phyloP scores from a whole-genome alignment of 2,113 vertebrate genomes.

The Octodon degus region DNA sequence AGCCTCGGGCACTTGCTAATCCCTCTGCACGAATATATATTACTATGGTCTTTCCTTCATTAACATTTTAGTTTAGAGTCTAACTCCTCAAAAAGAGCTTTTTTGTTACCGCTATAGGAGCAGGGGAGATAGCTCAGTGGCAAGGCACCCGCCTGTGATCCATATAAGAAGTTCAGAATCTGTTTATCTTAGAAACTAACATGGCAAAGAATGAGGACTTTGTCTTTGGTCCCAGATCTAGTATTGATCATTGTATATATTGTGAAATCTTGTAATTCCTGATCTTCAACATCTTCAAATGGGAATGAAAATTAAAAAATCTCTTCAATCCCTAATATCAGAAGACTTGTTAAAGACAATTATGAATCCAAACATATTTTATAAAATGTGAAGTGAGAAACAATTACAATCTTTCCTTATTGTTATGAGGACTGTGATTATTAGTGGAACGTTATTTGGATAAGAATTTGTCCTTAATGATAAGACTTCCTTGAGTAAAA shows the following conservation, averaged over 20 bases:
- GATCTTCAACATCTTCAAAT: not conserved
- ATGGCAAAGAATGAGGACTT: not conserved
- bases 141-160: too few species aligned
- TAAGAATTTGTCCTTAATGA: not conserved
- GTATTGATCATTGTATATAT: not conserved
- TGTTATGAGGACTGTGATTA: not conserved
- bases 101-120: not conserved
- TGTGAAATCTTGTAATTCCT: not conserved
- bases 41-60: not conserved
- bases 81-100: not conserved
- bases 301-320: slow-evolving; percentile 27
- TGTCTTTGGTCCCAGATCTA: not conserved
- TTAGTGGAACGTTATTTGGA: not conserved
- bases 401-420: not conserved
- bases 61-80: not conserved
- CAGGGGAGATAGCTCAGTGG: too few species aligned
- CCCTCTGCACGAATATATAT: not conserved
- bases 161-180: not conserved
- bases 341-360: not conserved
- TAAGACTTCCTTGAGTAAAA: not conserved
- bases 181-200: not conserved
- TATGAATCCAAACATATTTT: not conserved
- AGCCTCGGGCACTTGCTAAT: not conserved
- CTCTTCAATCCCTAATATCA: not conserved
- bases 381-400: not conserved